phyloP scores from a whole-genome alignment of 1,140 invertebrate genomes.

The Drosophila kikkawai region DNA sequence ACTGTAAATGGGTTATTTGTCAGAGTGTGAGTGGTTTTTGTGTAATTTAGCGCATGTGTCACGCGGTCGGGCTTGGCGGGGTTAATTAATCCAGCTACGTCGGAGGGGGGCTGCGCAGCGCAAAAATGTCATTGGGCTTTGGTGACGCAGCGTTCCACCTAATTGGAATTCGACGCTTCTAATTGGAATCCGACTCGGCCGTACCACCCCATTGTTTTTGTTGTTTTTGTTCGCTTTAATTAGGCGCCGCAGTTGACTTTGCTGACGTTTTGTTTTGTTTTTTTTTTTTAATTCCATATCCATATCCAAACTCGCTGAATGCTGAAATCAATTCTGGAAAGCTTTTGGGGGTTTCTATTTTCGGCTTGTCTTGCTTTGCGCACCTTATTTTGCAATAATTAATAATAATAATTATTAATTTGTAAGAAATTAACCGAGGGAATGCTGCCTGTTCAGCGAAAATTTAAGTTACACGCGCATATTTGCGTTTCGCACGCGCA shows the following conservation, averaged over 20 bases:
- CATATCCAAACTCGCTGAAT: slow-evolving; percentile 7
- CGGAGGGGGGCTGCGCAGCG: slow-evolving; percentile 44
- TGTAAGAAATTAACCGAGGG: slow-evolving; percentile 33
- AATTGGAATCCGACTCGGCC: slow-evolving; percentile 68
- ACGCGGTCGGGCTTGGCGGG: slow-evolving; percentile 59
- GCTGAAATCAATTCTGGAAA: slow-evolving; percentile 59
- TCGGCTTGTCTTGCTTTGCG: slow-evolving; percentile 29
- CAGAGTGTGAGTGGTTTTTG: slow-evolving; percentile 22
- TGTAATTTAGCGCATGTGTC: slow-evolving; percentile 65
- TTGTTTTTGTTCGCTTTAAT: slow-evolving; percentile 57
- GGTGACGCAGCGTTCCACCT: slow-evolving; percentile 74
- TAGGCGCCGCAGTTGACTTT: slow-evolving; percentile 46
- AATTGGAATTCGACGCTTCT: slow-evolving; percentile 80
- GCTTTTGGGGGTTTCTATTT: slow-evolving; percentile 13
- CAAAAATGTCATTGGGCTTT: slow-evolving; percentile 72
- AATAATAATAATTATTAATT: slow-evolving; percentile 23
- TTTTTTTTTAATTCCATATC: background rate
- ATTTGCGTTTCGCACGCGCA: slow-evolving; percentile 70
- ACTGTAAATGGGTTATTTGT: slow-evolving; percentile 33
- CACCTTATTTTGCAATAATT: slow-evolving; percentile 40
- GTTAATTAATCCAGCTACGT: slow-evolving; percentile 80
- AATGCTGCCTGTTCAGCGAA: slow-evolving; percentile 33
- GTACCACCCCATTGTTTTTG: slow-evolving; percentile 20
- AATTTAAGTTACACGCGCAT: slow-evolving; percentile 54
- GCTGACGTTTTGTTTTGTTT: slow-evolving; percentile 23